A percentile compares a stretch with the other conserved stretches of the same genome.
Conservation (phyloP, 2,888 invertebrate genomes). For the Candidula unifasciata region DNA sequence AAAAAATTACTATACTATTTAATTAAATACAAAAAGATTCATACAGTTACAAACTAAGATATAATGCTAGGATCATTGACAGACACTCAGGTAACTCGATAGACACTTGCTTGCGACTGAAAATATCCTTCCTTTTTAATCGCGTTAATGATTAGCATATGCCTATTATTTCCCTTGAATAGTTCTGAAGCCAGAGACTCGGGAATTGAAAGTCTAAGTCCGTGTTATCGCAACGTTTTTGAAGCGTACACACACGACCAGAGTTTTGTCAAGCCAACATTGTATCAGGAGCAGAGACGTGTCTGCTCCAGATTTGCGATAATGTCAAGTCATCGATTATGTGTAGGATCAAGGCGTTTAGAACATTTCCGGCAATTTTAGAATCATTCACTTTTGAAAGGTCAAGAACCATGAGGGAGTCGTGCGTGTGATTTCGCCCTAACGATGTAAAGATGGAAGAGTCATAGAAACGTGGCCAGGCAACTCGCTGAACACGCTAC, state of each 20-base stretch:
- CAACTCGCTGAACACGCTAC: background rate
- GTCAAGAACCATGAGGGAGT: background rate
- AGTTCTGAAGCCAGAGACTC: background rate
- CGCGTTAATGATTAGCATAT: background rate
- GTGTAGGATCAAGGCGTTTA: conserved; percentile 6
- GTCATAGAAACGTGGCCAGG: background rate
- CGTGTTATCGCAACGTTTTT: background rate
- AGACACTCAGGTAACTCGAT: background rate
- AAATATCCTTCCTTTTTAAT: background rate
- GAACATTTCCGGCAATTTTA: conserved; percentile 5
- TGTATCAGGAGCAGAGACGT: background rate
- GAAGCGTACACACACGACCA: too few species aligned
- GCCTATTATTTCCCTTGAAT: too few species aligned
- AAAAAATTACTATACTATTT: too few species aligned
- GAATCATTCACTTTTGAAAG: conserved; percentile 21
- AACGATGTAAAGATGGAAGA: background rate
- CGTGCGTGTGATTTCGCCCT: background rate
- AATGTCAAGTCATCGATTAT: conserved; percentile 7
- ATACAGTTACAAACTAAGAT: background rate
- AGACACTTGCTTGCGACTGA: background rate
- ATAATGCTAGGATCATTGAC: background rate
- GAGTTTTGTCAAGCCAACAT: too few species aligned
- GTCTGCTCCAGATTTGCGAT: background rate
- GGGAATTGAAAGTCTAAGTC: background rate
- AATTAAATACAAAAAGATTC: background rate